Evolutionary conservation across 1,140 invertebrate species (phyloP), one percentile per base, ranked within the genome.

Genomic region (Gryon sp.): DNA sequence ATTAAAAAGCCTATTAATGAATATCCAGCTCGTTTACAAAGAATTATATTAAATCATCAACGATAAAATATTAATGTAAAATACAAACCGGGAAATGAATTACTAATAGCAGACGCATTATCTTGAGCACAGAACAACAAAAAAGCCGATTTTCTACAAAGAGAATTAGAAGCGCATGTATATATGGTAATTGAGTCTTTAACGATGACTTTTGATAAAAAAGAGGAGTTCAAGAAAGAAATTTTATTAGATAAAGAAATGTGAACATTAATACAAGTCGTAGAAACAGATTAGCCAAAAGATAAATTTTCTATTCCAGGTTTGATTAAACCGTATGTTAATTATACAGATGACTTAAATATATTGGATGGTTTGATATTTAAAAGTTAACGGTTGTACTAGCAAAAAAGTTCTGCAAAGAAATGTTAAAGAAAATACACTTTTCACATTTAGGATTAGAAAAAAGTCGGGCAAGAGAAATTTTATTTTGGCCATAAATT

Each of bases 401-500:
- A n/a, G n/a, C 87, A 4, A 62, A 32, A 5, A 18, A 32, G 5
- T 59, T 86, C 12, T 53, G 84, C 18, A 26, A 38, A 18, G 53
- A 80, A 38, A 86, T 89, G 68, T 40, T 88, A 36, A 22, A 75
- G 0, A 66, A 68, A 30, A 40, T 88, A 2, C 86, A 88, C 52
- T 83, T 87, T 52, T 76, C 78, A 7, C 83, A 78, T 76, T 45
- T 80, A 5, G 83, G 80, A 0, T 38, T 78, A 1, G 70, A 74
- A 53, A 85, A 85, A 72, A 57, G 65, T 15, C 75, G 70, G 8
- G 84, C 86, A 7, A 80, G 82, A 24, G 72, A 85, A 4, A 60
- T 84, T 20, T 68, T 87, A 11, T 88, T 76, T 53, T 89, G 86
- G 86, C 80, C 80, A 3, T 53, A 79, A 0, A 84, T 89, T 76